These are phyloP conservation scores for Hoplostethus mediterraneus DNA, from an alignment of 2,797 vertebrate species.

Conservation along the genomic window DNA sequence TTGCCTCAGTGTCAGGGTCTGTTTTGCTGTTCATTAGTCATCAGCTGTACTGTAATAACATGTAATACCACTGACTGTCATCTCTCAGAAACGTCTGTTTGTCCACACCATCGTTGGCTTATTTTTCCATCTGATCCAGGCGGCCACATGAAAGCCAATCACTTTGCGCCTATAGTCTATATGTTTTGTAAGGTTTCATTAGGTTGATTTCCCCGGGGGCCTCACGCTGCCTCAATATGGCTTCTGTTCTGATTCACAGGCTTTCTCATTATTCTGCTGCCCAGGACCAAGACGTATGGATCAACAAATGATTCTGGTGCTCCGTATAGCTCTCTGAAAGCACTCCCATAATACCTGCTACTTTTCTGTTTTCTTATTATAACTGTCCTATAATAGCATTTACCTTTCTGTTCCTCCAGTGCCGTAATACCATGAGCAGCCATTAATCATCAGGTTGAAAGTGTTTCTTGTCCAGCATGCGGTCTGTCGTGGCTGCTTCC, in stretches of 20 bases:
- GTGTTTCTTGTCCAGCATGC: slow-evolving; percentile 24
- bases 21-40: background rate
- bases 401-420: background rate
- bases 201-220: slow-evolving; percentile 58
- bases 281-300: slow-evolving; percentile 22
- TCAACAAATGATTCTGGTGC: slow-evolving; percentile 32
- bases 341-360: background rate
- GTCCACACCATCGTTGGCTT: slow-evolving; percentile 20
- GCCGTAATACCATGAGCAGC: slow-evolving; percentile 13
- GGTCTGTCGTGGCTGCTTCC: slow-evolving; percentile 33
- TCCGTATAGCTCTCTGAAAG: slow-evolving; percentile 16
- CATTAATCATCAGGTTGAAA: slow-evolving; percentile 32
- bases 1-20: too few relatives aligned
- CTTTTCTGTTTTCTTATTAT: slow-evolving; percentile 2
- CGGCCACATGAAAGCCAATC: slow-evolving; percentile 14
- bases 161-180: background rate
- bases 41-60: background rate
- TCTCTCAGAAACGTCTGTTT: slow-evolving; percentile 33
- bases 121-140: slow-evolving; percentile 28
- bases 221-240: slow-evolving; percentile 27
- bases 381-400: slow-evolving; percentile 10
- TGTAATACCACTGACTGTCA: background rate
- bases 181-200: slow-evolving; percentile 36
- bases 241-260: slow-evolving; percentile 31
- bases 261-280: slow-evolving; percentile 51